These are phyloP conservation scores for Amphibalanus amphitrite DNA, from an alignment of 1,140 invertebrate genomes.

Conservation along the genomic window DNA sequence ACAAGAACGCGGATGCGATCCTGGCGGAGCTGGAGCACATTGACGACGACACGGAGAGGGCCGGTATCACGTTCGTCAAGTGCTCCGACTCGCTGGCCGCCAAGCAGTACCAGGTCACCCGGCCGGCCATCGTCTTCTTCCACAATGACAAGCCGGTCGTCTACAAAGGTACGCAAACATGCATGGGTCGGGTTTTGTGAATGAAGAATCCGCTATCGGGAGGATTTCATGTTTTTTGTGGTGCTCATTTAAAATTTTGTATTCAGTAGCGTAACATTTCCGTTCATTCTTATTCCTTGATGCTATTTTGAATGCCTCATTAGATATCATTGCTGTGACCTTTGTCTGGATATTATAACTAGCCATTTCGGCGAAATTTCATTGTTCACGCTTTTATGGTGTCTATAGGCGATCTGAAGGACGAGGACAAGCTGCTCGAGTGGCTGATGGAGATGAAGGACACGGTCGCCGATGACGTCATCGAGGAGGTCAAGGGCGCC, in stretches of 20 bases:
- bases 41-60: conserved; percentile 82
- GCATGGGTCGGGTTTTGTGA: too few relatives aligned
- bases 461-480: conserved; percentile 58
- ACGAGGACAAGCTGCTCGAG: conserved; percentile 73
- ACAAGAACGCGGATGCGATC: conserved; percentile 69
- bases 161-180: conserved; percentile 28
- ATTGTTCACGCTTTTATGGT: too few relatives aligned
- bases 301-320: too few relatives aligned
- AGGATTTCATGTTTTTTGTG: too few relatives aligned
- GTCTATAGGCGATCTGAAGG: conserved; percentile 62
- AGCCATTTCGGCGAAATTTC: too few relatives aligned
- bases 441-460: conserved; percentile 76
- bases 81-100: conserved; percentile 77
- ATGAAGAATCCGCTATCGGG: too few relatives aligned
- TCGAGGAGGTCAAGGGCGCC: conserved; percentile 78
- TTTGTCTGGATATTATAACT: too few relatives aligned
- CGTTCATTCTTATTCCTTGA: too few relatives aligned
- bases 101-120: conserved; percentile 67
- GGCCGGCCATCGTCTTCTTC: conserved; percentile 71
- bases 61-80: conserved; percentile 84
- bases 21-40: conserved; percentile 76
- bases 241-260: too few relatives aligned
- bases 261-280: too few relatives aligned
- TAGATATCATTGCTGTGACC: too few relatives aligned
- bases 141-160: conserved; percentile 76